Conservation (phyloP, 2,113 vertebrate genomes). For the Stigmatopora argus region DNA sequence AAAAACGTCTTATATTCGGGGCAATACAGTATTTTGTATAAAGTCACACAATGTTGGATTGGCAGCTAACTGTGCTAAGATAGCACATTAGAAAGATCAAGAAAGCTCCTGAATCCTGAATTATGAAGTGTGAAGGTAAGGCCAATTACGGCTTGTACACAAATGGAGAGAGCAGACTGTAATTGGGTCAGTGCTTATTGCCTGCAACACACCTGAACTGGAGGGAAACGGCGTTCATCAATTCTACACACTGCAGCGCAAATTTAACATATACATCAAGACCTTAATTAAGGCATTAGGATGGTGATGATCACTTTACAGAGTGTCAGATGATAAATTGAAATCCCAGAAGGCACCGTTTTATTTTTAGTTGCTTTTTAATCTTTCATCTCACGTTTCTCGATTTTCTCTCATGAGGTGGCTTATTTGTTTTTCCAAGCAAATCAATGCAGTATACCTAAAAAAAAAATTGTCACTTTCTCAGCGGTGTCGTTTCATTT, state of each 20-base stretch:
- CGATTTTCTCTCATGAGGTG: no score
- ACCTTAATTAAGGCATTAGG: background rate
- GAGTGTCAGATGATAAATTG: background rate
- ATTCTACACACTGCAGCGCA: conserved; percentile 57
- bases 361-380: background rate
- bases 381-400: background rate
- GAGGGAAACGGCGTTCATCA: conserved; percentile 62
- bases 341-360: background rate
- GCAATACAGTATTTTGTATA: background rate
- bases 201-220: conserved; percentile 70
- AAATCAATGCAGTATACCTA: no score
- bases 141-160: conserved; percentile 73
- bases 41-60: no score
- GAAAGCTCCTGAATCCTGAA: background rate
- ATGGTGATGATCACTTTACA: background rate
- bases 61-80: no score
- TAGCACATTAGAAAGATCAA: background rate
- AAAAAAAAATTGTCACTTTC: no score
- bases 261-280: conserved; percentile 35
- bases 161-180: conserved; percentile 68
- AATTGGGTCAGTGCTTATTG: conserved; percentile 71
- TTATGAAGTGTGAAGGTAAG: conserved; percentile 69
- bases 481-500: no score
- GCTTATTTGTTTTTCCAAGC: no score
- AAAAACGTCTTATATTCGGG: background rate